Base-by-base conservation (phyloP, 2,888 invertebrate genomes). In the Spicauda simplicius region DNA sequence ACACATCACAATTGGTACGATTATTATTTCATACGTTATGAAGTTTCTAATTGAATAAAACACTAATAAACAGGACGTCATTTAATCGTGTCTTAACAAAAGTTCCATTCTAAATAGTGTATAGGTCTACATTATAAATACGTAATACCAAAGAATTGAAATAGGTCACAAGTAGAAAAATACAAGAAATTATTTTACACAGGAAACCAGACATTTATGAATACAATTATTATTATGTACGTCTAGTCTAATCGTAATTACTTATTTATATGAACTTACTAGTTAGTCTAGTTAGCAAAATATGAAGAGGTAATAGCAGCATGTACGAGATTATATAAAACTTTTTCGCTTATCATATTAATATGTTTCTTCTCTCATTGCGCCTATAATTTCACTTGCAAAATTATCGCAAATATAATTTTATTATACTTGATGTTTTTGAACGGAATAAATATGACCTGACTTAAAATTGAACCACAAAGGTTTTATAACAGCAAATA, bases 91-190 rank as follows among this genome's bases (percentile, higher is more conserved):
- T 53, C 41, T 33, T 37, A 53, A 61, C 52, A 61, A 61, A 61
- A 53, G 33, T 37, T 61, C 52, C 37, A 37, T 61, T 61, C 33
- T 61, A 61, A 61, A 61, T 53, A 53, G 61, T 61, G 53, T 61
- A 61, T 37, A 61, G 53, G 33, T 33, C 33, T 61, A 60, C 19
- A 25, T 72, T 68, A 68, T 69, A 72, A 71, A 74, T 72, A 73
- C 71, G 10, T 33, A 33, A 73, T 75, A 73, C 70, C 71, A 72
- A 53, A 53, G 37, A 61, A 61, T 61, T 11, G 52, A 61, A 61
- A 53, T 53, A 25, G 37, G 53, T 61, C 61, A 1, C 57, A 37
- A 61, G 52, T 61, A 61, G 61, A 60, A 60, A 60, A 52, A 60
- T 60, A 60, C 50, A 60, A 60, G 50, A 60, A 60, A 60, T 19